Evolutionary conservation across 2,888 invertebrate genomes (phyloP).

Genomic region (Nemotelus pantherinus): DNA sequence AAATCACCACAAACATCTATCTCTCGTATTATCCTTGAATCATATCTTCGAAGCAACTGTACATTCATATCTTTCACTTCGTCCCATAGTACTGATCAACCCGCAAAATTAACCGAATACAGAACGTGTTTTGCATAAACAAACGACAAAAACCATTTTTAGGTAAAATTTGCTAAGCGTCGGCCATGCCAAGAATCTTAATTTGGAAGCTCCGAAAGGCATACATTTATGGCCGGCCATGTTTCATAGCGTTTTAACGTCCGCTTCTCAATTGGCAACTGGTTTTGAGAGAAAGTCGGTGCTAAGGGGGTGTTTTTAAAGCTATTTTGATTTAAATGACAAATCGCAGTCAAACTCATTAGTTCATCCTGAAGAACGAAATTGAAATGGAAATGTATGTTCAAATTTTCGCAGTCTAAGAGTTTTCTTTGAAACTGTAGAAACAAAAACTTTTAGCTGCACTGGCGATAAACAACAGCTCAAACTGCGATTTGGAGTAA

Average conservation of each 20-base stretch:
- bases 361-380: no score
- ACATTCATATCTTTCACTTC: slow-evolving; percentile 15
- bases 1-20: slow-evolving; percentile 27
- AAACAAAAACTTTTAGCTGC: no score
- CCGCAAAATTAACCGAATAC: slow-evolving; percentile 41
- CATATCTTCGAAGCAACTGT: slow-evolving; percentile 17
- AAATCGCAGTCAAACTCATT: no score
- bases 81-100: slow-evolving; percentile 27
- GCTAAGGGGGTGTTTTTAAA: not conserved
- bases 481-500: no score
- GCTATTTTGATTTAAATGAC: no score
- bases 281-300: not conserved
- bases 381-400: no score
- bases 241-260: slow-evolving; percentile 14
- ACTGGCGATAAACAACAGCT: no score
- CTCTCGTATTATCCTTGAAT: slow-evolving; percentile 15
- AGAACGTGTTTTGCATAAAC: slow-evolving; percentile 42
- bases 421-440: no score
- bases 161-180: slow-evolving; percentile 51
- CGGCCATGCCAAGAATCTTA: slow-evolving; percentile 50
- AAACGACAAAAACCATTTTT: slow-evolving; percentile 45
- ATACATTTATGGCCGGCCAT: slow-evolving; percentile 34
- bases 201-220: slow-evolving; percentile 49
- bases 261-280: slow-evolving; percentile 5
- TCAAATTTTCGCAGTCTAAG: no score